Conservation (phyloP, 2,888 invertebrate genomes). For the Hypercompe scribonia region DNA sequence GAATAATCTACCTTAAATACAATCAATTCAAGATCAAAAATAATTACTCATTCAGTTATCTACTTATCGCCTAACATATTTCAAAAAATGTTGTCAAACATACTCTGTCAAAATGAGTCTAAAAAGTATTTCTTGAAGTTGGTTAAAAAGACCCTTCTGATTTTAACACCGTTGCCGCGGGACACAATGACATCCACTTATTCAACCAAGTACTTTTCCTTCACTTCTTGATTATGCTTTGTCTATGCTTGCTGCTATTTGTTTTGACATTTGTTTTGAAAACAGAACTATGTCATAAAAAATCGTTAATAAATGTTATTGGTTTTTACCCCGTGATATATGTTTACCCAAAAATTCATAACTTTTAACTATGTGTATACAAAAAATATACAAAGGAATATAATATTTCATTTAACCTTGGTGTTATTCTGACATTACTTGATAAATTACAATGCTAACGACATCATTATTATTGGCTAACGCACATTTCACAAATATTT, state of each 20-base stretch:
- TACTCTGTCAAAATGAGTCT: not conserved
- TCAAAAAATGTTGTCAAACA: too few relatives aligned
- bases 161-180: constrained; percentile 27
- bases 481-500: not conserved
- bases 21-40: too few relatives aligned
- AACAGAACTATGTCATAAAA: not conserved
- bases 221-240: constrained; percentile 52
- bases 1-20: too few relatives aligned
- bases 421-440: not conserved
- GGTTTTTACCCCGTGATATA: too few relatives aligned
- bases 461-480: not conserved
- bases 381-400: not conserved
- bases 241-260: constrained; percentile 42
- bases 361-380: not conserved
- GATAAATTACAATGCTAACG: too few relatives aligned
- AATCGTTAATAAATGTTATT: not conserved
- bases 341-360: too few relatives aligned
- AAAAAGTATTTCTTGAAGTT: not conserved
- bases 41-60: not conserved
- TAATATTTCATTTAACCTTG: not conserved
- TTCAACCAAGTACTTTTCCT: constrained; percentile 50
- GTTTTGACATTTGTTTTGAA: constrained; percentile 31
- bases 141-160: constrained; percentile 16
- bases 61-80: not conserved
- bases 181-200: constrained; percentile 23